Evolutionary conservation across 2,113 vertebrate species (phyloP).

Genomic region (Pterocles orientalis): DNA sequence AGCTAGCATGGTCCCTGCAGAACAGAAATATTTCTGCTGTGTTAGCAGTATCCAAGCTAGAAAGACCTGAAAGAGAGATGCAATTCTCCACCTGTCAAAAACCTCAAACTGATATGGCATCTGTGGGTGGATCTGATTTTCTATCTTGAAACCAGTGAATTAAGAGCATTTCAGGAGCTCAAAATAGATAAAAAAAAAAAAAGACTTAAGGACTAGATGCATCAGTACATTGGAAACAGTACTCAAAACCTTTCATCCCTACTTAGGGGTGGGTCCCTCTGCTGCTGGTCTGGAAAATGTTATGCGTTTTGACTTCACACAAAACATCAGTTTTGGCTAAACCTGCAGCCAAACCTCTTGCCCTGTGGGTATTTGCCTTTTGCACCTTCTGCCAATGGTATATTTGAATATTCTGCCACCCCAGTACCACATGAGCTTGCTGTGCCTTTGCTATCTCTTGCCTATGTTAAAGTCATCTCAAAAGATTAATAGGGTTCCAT

Average conservation of each 20-base stretch:
- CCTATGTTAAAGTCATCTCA: not conserved
- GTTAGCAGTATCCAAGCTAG: not conserved
- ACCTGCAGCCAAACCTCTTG: not conserved
- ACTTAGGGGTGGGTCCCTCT: not conserved
- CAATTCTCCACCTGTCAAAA: not conserved
- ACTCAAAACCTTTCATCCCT: not conserved
- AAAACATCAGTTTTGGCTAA: not conserved
- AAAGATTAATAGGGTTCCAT: constrained; percentile 38
- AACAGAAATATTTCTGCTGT: not conserved
- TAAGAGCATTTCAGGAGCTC: not conserved
- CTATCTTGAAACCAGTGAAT: not conserved
- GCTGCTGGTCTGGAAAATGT: not conserved
- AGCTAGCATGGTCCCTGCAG: not conserved
- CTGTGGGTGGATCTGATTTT: not conserved
- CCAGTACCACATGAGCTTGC: not conserved
- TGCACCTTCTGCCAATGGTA: not conserved
- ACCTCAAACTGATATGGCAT: not conserved
- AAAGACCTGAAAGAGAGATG: not conserved
- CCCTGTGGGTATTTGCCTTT: not conserved
- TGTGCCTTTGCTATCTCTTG: not conserved
- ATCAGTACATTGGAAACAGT: not conserved
- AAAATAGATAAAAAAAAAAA: not conserved
- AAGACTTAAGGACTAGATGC: not conserved
- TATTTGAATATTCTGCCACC: not conserved
- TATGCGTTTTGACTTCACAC: not conserved